Percentiles rank a stretch among this genome's conserved stretches.
These are phyloP conservation scores for Hyposmocoma kahamanoa DNA, from an alignment of 1,140 invertebrate species.

Conservation along the genomic window DNA sequence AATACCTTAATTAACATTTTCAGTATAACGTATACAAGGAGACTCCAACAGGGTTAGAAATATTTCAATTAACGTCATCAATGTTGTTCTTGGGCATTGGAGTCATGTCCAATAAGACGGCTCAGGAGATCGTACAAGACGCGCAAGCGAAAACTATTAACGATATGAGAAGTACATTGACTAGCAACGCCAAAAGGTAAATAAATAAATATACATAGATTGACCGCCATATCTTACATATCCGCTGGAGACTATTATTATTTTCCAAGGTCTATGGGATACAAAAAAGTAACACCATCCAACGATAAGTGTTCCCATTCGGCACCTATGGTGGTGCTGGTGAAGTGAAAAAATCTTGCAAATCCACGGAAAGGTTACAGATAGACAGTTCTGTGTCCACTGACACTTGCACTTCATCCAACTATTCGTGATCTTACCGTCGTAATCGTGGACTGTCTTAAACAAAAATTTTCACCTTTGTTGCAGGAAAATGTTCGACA, in stretches of 20 bases:
- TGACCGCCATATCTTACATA: too few species aligned
- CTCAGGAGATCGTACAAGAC: constrained; percentile 18
- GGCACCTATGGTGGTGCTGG: too few species aligned
- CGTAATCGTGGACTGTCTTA: background rate
- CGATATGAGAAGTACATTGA: constrained; percentile 7
- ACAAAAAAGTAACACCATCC: too few species aligned
- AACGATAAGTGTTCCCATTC: too few species aligned
- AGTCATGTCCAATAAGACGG: constrained; percentile 20
- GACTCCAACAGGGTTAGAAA: constrained; percentile 7
- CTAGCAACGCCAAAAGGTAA: constrained; percentile 17
- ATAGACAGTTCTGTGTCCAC: too few species aligned
- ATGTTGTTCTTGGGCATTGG: constrained; percentile 16
- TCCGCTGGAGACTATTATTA: too few species aligned
- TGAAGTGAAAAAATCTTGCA: too few species aligned
- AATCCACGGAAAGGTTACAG: too few species aligned
- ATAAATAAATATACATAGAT: background rate
- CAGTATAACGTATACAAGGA: constrained; percentile 11
- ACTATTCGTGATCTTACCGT: background rate
- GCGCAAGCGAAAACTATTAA: constrained; percentile 16
- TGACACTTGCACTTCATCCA: too few species aligned
- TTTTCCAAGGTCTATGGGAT: background rate
- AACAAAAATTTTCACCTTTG: background rate
- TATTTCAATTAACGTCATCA: constrained; percentile 15
- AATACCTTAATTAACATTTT: too few species aligned
- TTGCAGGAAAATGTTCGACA: constrained; percentile 20